Base-by-base conservation (phyloP, 2,797 vertebrate genomes). In the Aulostomus chinensis region DNA sequence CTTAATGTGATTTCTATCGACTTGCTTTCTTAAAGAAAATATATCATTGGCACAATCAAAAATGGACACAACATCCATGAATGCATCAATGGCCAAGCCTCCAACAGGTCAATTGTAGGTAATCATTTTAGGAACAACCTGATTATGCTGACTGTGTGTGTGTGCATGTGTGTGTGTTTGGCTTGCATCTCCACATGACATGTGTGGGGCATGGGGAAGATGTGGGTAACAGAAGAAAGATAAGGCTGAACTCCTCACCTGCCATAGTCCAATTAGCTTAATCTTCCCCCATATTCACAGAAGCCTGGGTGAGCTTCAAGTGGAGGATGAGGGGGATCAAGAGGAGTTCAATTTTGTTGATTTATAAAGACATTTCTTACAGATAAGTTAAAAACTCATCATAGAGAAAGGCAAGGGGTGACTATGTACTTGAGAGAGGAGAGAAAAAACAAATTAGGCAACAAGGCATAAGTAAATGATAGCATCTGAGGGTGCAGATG, bases 21-120 rank as follows among this genome's bases (percentile, higher is more conserved):
- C 81, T 76, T 68, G 64, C 65, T 79, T 81, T 80, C 53, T 16
- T 59, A 2, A 25, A 62, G 52, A 74, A 82, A 78, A 80, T 79
- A 59, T 85, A 87, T 87, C 74, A 76, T 77, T 67, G 78, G 77
- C 63, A 73, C 81, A 42, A 85, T 82, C 67, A 84, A 78, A 80
- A 85, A 84, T 81, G 67, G 79, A 85, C 73, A 75, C 70, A 59
- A 52, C 47, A 68, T 50, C 52, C 20, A 43, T 65, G 68, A 74
- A 76, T 50, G 71, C 55, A 57, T 62, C 55, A 52, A 40, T 10
- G n/a, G 46, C 62, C 52, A 68, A 39, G 55, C 59, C 56, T 73
- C 57, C 10, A 36, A 69, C 45, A 17, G 66, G 76, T 74, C 70
- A 75, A 66, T 61, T 38, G 59, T 39, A 51, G 37, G 34, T 74